Evolutionary conservation across 2,888 invertebrate species (phyloP), one percentile per base, ranked within the genome.

Genomic region (Bedellia somnulentella): DNA sequence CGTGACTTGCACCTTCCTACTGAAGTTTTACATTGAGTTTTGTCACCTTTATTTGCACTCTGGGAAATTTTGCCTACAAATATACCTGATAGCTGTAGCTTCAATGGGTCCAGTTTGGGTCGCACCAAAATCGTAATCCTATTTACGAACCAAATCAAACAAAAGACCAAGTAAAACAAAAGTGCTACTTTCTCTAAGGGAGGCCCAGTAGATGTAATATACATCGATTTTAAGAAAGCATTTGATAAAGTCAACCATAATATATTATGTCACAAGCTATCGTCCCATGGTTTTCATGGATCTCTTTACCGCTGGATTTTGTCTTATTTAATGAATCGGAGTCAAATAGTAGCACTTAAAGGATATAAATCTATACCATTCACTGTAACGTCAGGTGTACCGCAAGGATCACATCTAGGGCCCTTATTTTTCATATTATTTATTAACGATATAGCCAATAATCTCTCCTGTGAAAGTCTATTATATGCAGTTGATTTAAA

Each of bases 401-500:
- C 26, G 9, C 26, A 26, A 15, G 26, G 26, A 15, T 26, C 26
- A 8, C 26, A 15, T 14, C 4, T 15, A 10, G 26, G 26, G n/a
- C 26, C 26, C 2, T 26, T 26, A 15, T 26, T 14, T 5, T 26
- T 15, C 10, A 15, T 14, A 3, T 15, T 26, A 3, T 26, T 26
- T n/a, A 26, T 26, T 3, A 15, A 26, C 26, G 26, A 26, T n/a
- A 5, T 26, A 2, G 15, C 12, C 4, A 15, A 8, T 3, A 14
- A 4, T 8, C 14, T 26, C 2, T 5, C 3, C 5, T n/a, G 15
- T 15, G 15, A 15, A 4, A 15, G 26, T 15, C 13, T 26, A 26
- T 15, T 26, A 6, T 26, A 26, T 15, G 26, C 26, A 26, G 26
- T 15, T 9, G 26, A 26, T 12, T n/a, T 26, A 15, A 26, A 26